These are phyloP conservation scores for Chaenodraco wilsoni DNA, from an alignment of 2,797 vertebrate species.

Conservation along the genomic window DNA sequence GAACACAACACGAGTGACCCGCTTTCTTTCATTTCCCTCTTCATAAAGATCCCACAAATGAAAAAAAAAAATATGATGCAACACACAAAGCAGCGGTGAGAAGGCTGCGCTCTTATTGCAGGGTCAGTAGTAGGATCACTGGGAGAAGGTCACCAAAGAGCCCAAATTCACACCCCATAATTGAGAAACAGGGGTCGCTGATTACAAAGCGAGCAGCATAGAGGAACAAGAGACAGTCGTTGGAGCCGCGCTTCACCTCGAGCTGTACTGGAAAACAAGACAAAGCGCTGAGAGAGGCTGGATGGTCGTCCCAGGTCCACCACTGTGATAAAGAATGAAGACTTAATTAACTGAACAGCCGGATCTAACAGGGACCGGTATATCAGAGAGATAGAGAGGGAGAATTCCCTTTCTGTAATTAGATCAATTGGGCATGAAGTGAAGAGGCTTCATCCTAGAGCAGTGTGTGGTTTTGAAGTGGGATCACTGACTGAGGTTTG, in stretches of 20 bases:
- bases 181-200: constrained; percentile 84
- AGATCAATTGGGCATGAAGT: constrained; percentile 88
- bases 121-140: constrained; percentile 84
- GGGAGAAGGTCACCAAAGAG: constrained; percentile 85
- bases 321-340: constrained; percentile 81
- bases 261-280: constrained; percentile 55
- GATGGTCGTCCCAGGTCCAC: constrained; percentile 69
- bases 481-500: constrained; percentile 79
- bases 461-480: constrained; percentile 77
- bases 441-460: constrained; percentile 79
- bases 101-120: constrained; percentile 78
- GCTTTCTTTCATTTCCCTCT: constrained; percentile 85
- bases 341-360: constrained; percentile 85
- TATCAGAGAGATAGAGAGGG: constrained; percentile 72
- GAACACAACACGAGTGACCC: constrained; percentile 78
- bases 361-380: constrained; percentile 74
- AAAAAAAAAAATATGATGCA: constrained; percentile 81
- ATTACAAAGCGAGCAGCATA: constrained; percentile 70
- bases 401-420: constrained; percentile 83
- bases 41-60: constrained; percentile 87
- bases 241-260: constrained; percentile 39
- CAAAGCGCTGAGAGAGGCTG: constrained; percentile 58
- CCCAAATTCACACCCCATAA: constrained; percentile 85
- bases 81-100: constrained; percentile 74
- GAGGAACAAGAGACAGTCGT: constrained; percentile 58